Percentiles rank a stretch among this genome's conserved stretches.
Conservation (phyloP, 2,888 invertebrate species). For the Lasius platythorax region DNA sequence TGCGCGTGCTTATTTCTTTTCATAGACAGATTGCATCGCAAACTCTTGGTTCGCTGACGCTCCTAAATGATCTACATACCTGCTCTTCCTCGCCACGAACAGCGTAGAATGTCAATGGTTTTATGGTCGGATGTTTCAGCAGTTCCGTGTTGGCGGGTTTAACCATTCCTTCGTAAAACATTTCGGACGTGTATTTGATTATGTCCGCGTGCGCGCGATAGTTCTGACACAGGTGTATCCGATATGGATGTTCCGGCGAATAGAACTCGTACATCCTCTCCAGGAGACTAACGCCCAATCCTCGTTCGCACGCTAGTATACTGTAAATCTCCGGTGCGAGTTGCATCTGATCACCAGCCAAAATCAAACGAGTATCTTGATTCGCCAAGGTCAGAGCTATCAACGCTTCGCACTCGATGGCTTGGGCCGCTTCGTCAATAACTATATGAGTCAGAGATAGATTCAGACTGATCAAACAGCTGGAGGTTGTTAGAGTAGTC, state of each 20-base stretch:
- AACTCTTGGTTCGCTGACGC: not conserved
- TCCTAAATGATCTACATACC: constrained; percentile 85
- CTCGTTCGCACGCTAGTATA: constrained; percentile 90
- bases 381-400: constrained; percentile 92
- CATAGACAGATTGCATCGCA: not conserved
- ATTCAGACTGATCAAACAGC: constrained; percentile 90
- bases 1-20: not conserved
- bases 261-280: constrained; percentile 93
- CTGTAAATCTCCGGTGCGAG: constrained; percentile 94
- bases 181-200: constrained; percentile 92
- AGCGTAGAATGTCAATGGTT: constrained; percentile 93
- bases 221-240: constrained; percentile 93
- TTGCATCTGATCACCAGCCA: constrained; percentile 96
- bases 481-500: constrained; percentile 93
- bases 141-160: constrained; percentile 90
- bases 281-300: constrained; percentile 91
- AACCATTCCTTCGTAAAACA: constrained; percentile 93
- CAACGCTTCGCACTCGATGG: constrained; percentile 94
- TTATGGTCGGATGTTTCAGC: constrained; percentile 90
- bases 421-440: constrained; percentile 95
- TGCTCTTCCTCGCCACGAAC: constrained; percentile 93
- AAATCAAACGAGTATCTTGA: constrained; percentile 90
- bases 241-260: constrained; percentile 91
- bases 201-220: constrained; percentile 94
- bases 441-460: constrained; percentile 93